Evolutionary conservation across 1,140 invertebrate genomes (phyloP), one percentile per base, ranked within the genome.

Genomic region (Drosophila sulfurigaster): DNA sequence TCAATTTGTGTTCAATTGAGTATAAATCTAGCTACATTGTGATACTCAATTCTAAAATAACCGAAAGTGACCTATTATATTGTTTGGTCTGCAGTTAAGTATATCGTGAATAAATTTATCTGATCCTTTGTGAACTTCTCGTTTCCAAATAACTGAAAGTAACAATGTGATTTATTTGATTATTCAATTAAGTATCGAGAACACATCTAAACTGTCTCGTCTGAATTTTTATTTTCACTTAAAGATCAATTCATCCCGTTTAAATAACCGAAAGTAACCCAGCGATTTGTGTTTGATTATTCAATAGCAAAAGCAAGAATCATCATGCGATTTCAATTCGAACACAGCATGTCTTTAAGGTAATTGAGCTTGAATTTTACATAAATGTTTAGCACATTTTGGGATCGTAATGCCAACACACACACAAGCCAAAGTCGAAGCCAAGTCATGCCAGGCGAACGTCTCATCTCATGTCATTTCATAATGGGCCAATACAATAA

Each of bases 401-500:
- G 20, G 20, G 30, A 32, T 8, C 30, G 51, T 54, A 32, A 54
- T 30, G 51, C 51, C 51, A 52, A 20, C 25, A 51, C 11, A 30
- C 25, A 51, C 30, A 30, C 38, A n/a, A 41, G 38, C 8, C 16
- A 20, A 8, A 41, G 38, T 20, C 11, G 20, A 51, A 6, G 28
- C n/a, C 51, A 52, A 30, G 25, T 52, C 49, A 52, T 52, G 25
- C 11, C 6, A 10, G 35, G 35, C 35, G 20, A 32, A 32, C 30
- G 30, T 32, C 30, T 38, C 41, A 43, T 43, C 46, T 20, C 46
- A 7, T 32, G 48, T 62, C 49, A 62, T 15, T 38, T 54, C 38
- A 63, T 63, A 52, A 69, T 62, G 13, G 64, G 30, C 64, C 41
- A 48, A 28, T 43, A 43, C 30, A 67, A 56, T 3, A 35, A 49